Evolutionary conservation across 2,888 invertebrate species (phyloP).

Genomic region (Laspeyria flexula): DNA sequence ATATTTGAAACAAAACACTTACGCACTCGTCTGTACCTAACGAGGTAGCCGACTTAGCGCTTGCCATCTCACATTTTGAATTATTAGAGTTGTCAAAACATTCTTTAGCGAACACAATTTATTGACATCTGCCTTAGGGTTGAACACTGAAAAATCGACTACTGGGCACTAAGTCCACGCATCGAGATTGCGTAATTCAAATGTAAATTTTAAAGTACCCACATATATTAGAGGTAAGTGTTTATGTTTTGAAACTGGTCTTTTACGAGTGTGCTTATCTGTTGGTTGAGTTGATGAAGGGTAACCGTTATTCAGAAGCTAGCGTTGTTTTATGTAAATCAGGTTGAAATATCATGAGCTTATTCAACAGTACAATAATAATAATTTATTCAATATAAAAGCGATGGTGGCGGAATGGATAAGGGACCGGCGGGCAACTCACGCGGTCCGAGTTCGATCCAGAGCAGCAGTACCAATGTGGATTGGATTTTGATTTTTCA

Average conservation of each 20-base stretch:
- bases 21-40: conserved; percentile 31
- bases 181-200: conserved; percentile 42
- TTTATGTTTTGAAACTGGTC: conserved; percentile 11
- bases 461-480: too few species aligned
- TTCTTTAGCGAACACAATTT: conserved; percentile 50
- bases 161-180: conserved; percentile 31
- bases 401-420: too few species aligned
- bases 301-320: conserved; percentile 10
- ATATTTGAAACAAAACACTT: too few species aligned
- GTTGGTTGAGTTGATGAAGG: conserved; percentile 3
- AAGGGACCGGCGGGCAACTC: too few species aligned
- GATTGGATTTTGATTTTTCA: too few species aligned
- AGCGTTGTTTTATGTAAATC: conserved; percentile 1
- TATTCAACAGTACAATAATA: background rate
- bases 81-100: conserved; percentile 60
- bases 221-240: conserved; percentile 37
- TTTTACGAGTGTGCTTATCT: background rate
- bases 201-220: conserved; percentile 25
- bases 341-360: background rate
- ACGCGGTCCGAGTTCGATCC: too few species aligned
- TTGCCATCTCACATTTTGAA: conserved; percentile 45
- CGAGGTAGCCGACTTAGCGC: conserved; percentile 44
- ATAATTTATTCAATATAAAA: too few species aligned
- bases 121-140: conserved; percentile 47
- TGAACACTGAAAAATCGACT: conserved; percentile 57